Evolutionary conservation across 2,797 vertebrate species (phyloP), one percentile per base, ranked within the genome.

Genomic region (Sylvia borin): DNA sequence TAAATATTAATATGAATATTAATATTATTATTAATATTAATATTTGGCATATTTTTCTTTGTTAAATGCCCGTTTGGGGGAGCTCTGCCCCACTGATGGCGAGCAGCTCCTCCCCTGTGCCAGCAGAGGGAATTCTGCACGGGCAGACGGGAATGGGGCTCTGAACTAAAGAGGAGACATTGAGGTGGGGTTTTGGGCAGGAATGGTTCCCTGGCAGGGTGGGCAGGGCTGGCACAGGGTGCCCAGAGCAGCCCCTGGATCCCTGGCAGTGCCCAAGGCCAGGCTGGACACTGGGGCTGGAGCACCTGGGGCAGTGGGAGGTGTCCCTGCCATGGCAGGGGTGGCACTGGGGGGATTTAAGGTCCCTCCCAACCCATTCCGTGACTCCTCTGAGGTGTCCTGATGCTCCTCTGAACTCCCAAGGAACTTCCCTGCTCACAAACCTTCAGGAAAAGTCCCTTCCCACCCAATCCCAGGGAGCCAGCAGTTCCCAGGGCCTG

Each of bases 401-500:
- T 10, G 10, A 2, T 27, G 65, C 64, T 32, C 13, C 54, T 29
- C 48, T 16, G 55, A 18, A 2, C 20, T 22, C 53, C 31, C 11
- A 26, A n/a, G 13, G n/a, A 40, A 1, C 11, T 60, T 34, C 32
- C 18, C 26, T 5, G 32, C 58, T 47, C 27, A 2, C 29, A 18
- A 10, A 19, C 2, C 42, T 16, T 38, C 38, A 3, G 10, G n/a
- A 48, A 21, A 66, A 8, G 1, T 36, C 73, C 62, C 12, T 8
- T 40, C 13, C 1, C 1, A 13, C 10, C 9, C 6, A 10, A 2
- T 7, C 3, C 38, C 17, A 0, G 14, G 34, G 32, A 31, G 3
- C 13, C 54, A 4, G 47, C 45, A 57, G 31, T 11, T 72, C 67
- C 84, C 26, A 5, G 53, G 1, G 3, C 47, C 66, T 26, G 20